Evolutionary conservation across 2,113 vertebrate genomes (phyloP).

Genomic region (Labeo rohita): DNA sequence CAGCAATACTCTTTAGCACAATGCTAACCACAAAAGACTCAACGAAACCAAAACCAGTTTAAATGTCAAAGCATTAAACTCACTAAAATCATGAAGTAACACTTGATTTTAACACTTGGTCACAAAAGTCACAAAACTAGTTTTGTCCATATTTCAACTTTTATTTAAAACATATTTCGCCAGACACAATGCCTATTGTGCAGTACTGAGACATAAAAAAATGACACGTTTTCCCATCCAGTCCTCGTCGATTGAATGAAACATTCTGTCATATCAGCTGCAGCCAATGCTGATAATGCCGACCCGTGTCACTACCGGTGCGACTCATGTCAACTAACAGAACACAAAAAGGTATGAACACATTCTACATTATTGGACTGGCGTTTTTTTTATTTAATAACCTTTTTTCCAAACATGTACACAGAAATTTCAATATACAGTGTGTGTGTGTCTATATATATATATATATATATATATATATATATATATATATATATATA

Average conservation of each 20-base stretch:
- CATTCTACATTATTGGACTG: slow-evolving; percentile 69
- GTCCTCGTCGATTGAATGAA: neutral
- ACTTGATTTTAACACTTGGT: neutral
- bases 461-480: neutral
- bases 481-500: slow-evolving; percentile 58
- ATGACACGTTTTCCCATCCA: neutral
- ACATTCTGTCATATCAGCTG: neutral
- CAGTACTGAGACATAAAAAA: neutral
- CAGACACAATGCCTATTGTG: slow-evolving; percentile 15
- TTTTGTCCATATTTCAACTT: neutral
- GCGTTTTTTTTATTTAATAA: slow-evolving; percentile 76
- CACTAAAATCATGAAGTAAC: neutral
- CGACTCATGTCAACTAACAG: neutral
- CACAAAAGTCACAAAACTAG: neutral
- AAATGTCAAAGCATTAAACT: neutral
- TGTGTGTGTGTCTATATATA: slow-evolving; percentile 60
- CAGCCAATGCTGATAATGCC: neutral
- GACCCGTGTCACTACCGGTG: neutral
- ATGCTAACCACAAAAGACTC: neutral
- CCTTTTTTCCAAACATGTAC: slow-evolving; percentile 77
- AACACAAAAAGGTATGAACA: slow-evolving; percentile 22
- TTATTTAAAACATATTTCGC: slow-evolving; percentile 17
- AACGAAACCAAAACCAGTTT: neutral
- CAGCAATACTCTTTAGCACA: neutral
- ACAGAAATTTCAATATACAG: slow-evolving; percentile 78